Percentiles rank a stretch among this genome's conserved stretches.
Evolutionary conservation across 2,113 vertebrate genomes (phyloP).

Genomic region (Fulmarus glacialis): DNA sequence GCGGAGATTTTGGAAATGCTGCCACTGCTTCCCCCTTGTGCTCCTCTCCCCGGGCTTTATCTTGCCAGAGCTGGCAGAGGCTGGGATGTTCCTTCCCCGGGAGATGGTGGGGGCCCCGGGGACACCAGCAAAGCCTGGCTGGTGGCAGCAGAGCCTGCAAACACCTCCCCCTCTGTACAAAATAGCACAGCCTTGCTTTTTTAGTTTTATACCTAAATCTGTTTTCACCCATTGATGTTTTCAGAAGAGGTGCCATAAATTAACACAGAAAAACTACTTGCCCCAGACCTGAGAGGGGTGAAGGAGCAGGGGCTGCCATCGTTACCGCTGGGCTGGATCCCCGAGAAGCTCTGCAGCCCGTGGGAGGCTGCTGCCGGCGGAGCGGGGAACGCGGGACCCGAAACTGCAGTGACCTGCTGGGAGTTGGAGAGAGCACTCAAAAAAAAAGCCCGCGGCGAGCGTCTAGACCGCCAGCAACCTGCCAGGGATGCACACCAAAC

Average conservation of each 20-base stretch:
- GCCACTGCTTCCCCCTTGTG: not conserved
- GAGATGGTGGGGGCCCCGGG: not conserved
- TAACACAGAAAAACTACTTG: not conserved
- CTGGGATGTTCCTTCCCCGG: not conserved
- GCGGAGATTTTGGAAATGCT: not conserved
- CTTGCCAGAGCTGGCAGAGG: not conserved
- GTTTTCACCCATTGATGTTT: not conserved
- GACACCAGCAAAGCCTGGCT: not conserved
- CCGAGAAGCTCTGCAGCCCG: not conserved
- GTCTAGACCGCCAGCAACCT: not conserved
- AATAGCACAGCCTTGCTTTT: not conserved
- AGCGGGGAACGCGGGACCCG: not conserved
- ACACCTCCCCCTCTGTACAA: not conserved
- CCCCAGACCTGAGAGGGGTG: not conserved
- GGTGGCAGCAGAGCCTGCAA: not conserved
- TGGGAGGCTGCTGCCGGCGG: not conserved
- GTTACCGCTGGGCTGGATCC: fast-evolving
- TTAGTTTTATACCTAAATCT: not conserved
- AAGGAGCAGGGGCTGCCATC: not conserved
- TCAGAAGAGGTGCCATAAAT: not conserved
- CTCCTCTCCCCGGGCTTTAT: not conserved
- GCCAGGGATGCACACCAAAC: constrained; percentile 59
- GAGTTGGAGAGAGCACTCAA: not conserved
- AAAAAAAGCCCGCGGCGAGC: no score
- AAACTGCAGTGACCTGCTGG: not conserved